Evolutionary conservation across 2,888 invertebrate species (phyloP), one percentile per base, ranked within the genome.

Genomic region (Allolobophora icterica): DNA sequence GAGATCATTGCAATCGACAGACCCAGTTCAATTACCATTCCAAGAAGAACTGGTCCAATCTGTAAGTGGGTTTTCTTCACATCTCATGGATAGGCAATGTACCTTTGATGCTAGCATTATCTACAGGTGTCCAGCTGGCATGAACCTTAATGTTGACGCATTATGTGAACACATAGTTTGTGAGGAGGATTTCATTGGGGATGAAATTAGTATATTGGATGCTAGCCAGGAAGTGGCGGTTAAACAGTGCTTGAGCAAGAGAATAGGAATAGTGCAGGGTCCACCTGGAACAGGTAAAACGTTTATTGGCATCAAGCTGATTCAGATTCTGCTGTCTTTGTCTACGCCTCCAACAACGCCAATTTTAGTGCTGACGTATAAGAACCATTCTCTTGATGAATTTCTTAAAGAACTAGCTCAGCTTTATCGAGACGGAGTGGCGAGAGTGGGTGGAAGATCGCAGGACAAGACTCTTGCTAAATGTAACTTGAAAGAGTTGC

Each of bases 261-360:
- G 97, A 95, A 97, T 98, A 13, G 96, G 96, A 0, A 96, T 98
- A 0, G 97, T 98, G 92, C 98, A 98, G 96, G 98, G 97, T 0
- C 97, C 97, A 0, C 97, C 97, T 0, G 97, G 98, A 11, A 97
- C 97, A 0, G 98, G 97, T 0, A 97, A 97, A 96, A 97, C 97
- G 0, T 97, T 96, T 94, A 94, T 97, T 92, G 97, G 97, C 0
- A 95, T 97, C 38, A 97, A 97, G 96, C 96, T 98, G 24, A 96
- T 97, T 0, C 52, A 90, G 45, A 24, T 83, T 17, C n/a, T 92
- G 15, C 33, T 92, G n/a, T 34, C 83, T 21, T 19, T 90, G 30
- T 35, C 40, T 40, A 40, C 19, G 4, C n/a, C 34, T 8, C 45
- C 87, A 19, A 33, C 38, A 38, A 30, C 58, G 6, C 92, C 92